These are phyloP conservation scores for Alloplasta piceator DNA, from an alignment of 2,888 invertebrate species.

Conservation along the genomic window DNA sequence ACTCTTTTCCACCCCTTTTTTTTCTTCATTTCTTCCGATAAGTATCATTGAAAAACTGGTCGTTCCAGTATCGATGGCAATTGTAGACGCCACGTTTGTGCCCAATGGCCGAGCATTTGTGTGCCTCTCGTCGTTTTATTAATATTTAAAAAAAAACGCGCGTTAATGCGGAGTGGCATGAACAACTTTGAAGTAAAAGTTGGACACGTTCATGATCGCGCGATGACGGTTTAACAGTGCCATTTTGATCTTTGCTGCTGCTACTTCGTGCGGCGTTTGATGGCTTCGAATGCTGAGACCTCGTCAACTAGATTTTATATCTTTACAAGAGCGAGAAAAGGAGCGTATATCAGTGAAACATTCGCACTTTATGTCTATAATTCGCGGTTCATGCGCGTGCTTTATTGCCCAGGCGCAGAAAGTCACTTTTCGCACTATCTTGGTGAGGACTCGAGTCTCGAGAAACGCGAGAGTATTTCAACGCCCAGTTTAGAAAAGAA, in stretches of 20 bases:
- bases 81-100: neutral
- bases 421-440: neutral
- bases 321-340: neutral
- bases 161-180: neutral
- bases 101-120: neutral
- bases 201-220: slow-evolving; percentile 11
- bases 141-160: neutral
- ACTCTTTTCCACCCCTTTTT: neutral
- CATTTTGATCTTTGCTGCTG: neutral
- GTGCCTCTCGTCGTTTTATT: neutral
- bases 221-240: neutral
- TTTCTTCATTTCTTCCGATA: neutral
- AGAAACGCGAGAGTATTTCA: too few species aligned
- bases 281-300: neutral
- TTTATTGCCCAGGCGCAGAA: neutral
- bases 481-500: too few species aligned
- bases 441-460: too few species aligned
- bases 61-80: neutral
- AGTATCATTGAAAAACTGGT: slow-evolving; percentile 30
- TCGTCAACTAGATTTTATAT: slow-evolving; percentile 14
- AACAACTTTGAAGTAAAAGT: neutral
- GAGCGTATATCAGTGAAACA: neutral
- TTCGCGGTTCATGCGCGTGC: neutral
- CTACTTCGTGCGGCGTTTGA: neutral
- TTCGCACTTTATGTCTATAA: neutral